These are phyloP conservation scores for Lucilia sericata DNA, from an alignment of 1,140 invertebrate genomes.

Conservation along the genomic window DNA sequence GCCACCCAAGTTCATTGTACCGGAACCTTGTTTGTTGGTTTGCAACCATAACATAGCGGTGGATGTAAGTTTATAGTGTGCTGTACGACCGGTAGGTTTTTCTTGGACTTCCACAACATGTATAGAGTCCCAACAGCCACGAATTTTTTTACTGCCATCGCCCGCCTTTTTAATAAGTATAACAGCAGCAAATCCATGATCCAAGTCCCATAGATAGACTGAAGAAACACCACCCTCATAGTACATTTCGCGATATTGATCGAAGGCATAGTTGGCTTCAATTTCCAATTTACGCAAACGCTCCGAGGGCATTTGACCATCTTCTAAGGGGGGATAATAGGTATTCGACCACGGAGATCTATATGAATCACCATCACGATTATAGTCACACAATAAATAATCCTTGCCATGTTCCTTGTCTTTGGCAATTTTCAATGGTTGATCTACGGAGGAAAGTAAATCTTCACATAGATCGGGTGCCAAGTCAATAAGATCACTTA, in stretches of 20 bases:
- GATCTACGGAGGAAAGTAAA: slow-evolving; percentile 96
- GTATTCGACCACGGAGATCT: slow-evolving; percentile 99
- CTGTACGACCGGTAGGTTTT: slow-evolving; percentile 91
- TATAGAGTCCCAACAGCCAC: slow-evolving; percentile 99
- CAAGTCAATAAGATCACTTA: slow-evolving; percentile 97
- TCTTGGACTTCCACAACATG: slow-evolving; percentile 99
- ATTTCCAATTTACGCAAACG: slow-evolving; percentile 95
- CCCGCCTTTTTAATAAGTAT: slow-evolving; percentile 99
- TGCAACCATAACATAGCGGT: slow-evolving; percentile 99
- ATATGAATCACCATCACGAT: slow-evolving; percentile 99
- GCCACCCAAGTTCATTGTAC: slow-evolving; percentile 98
- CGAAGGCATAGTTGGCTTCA: slow-evolving; percentile 98
- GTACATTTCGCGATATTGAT: slow-evolving; percentile 99
- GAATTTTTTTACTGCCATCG: slow-evolving; percentile 96
- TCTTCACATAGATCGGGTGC: slow-evolving; percentile 97
- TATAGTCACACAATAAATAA: slow-evolving; percentile 99
- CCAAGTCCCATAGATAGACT: slow-evolving; percentile 99
- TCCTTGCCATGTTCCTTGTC: slow-evolving; percentile 96
- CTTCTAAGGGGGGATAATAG: slow-evolving; percentile 97
- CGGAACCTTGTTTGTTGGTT: slow-evolving; percentile 95
- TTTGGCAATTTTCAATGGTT: slow-evolving; percentile 97
- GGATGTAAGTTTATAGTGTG: slow-evolving; percentile 99
- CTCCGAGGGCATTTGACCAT: slow-evolving; percentile 98
- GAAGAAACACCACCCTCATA: slow-evolving; percentile 99
- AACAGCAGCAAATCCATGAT: slow-evolving; percentile 98